Evolutionary conservation across 53 echinoderm and acorn worm genomes (phyloP), one percentile per base, ranked within the genome.

Genomic region (Zoroaster sp.): DNA sequence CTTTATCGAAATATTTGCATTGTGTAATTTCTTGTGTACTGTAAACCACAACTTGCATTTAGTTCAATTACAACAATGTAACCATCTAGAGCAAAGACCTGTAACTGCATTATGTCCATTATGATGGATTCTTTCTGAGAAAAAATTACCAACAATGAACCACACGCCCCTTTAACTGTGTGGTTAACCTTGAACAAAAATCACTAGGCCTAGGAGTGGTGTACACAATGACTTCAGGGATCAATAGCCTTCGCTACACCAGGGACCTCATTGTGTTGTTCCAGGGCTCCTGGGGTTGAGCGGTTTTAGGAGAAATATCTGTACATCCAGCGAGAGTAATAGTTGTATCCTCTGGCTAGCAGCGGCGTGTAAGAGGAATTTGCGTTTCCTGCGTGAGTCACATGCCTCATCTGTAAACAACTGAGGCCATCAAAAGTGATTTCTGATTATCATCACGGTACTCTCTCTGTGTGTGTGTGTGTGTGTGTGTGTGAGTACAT

Each of bases 371-470:
- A 8, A 38, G 49, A 23, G 49, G 34, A 40, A 42, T 66, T 67
- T 40, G 34, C 44, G 44, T 66, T 81, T 81, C 81, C 81, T 81
- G 81, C 36, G 42, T 81, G 81, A 81, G 66, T 81, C 81, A 81
- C 42, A 6, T 20, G 0, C 40, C 67, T 25, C 49, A 81, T 42
- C 38, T 23, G 68, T 67, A 81, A 41, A 81, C 81, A 67, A 66
- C 18, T 76, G 81, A 40, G 81, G 55, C 81, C 81, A 41, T 67
- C 81, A 40, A 42, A 11, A 25, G 81, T 35, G 68, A 66, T 43
- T 67, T 43, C 40, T 3, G 40, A 23, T 28, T 47, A 23, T 40
- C 6, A 15, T n/a, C n/a, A n/a, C n/a, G n/a, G n/a, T n/a, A n/a
- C n/a, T n/a, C n/a, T n/a, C n/a, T n/a, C n/a, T n/a, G n/a, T n/a